Evolutionary conservation across 2,888 invertebrate species (phyloP).

Genomic region (Hydriomena furcata): DNA sequence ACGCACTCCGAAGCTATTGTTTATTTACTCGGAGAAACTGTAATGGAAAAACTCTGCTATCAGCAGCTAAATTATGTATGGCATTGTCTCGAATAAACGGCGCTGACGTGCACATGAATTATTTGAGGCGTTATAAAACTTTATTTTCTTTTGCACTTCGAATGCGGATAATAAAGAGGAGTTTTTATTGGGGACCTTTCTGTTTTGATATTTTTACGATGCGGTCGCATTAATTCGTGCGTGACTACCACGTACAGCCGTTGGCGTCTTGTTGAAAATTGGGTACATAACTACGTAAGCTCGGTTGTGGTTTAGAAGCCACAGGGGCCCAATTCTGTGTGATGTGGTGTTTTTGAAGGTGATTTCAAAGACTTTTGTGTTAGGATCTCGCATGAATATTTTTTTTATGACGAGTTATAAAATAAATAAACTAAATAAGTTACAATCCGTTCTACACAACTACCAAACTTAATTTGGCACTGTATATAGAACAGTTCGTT

Average conservation of each 20-base stretch:
- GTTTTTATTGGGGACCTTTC: slow-evolving; percentile 25
- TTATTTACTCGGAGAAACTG: slow-evolving; percentile 37
- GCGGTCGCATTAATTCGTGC: slow-evolving; percentile 24
- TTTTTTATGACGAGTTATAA: no score
- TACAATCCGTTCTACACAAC: no score
- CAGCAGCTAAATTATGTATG: slow-evolving; percentile 39
- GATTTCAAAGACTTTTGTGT: background rate
- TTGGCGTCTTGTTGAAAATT: slow-evolving; percentile 34
- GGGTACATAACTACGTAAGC: slow-evolving; percentile 32
- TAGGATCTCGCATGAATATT: slow-evolving; percentile 1
- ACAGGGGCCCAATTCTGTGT: slow-evolving; percentile 10
- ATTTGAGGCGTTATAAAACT: slow-evolving; percentile 27
- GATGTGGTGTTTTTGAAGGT: slow-evolving; percentile 3
- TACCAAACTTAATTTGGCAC: no score
- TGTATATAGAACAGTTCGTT: no score
- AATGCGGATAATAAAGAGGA: slow-evolving; percentile 25
- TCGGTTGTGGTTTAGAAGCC: slow-evolving; percentile 17
- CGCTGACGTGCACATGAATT: slow-evolving; percentile 35
- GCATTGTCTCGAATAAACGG: slow-evolving; percentile 31
- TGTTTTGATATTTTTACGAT: slow-evolving; percentile 31
- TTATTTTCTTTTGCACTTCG: slow-evolving; percentile 32
- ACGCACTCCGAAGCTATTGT: slow-evolving; percentile 29
- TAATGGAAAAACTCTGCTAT: slow-evolving; percentile 43
- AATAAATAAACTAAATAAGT: no score
- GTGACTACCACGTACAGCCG: slow-evolving; percentile 27